Base-by-base conservation (phyloP, 2,797 vertebrate genomes). In the Microtus obscurus region DNA sequence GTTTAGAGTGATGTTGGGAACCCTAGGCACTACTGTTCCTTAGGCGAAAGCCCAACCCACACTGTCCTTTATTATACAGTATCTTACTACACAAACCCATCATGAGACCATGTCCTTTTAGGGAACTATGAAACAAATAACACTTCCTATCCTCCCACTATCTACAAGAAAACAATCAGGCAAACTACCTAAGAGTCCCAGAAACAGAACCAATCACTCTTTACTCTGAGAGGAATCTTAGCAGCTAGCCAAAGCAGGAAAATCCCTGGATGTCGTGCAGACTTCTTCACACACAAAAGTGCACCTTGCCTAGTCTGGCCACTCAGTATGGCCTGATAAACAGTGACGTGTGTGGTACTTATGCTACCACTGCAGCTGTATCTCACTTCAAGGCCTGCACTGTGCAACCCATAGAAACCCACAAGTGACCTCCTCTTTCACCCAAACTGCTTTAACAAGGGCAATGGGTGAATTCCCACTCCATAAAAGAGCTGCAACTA, bases 1-100 rank as follows among this genome's bases (percentile, higher is more conserved):
- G 59, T 43, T 61, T 40, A 27, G n/a, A 37, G 25, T 83, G 31
- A 6, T 67, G 2, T 37, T 29, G 12, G 16, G 48, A 34, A 71
- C 2, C 7, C 27, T 73, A 48, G 45, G n/a, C 51, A 43, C 51
- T 74, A 2, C n/a, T 31, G 4, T 6, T 1, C 9, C 27, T 48
- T 25, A 40, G 34, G 9, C 31, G 37, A 80, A 31, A 61, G 10
- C 1, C 6, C 13, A 40, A 3, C 31, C 19, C 11, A 40, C 13
- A 29, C 1, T 40, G 1, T 3, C 29, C n/a, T 43, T 4, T 45
- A 11, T 6, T 23, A 71, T n/a, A 6, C 5, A 27, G 6, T 7
- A 14, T 40, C 53, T 29, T 53, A 11, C 21, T 65, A 16, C 34
- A 48, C 0, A 9, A 27, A 23, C 27, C 31, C 2, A 9, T 67